Conservation (phyloP, 2,797 vertebrate genomes). For the Holocentrus rufus region DNA sequence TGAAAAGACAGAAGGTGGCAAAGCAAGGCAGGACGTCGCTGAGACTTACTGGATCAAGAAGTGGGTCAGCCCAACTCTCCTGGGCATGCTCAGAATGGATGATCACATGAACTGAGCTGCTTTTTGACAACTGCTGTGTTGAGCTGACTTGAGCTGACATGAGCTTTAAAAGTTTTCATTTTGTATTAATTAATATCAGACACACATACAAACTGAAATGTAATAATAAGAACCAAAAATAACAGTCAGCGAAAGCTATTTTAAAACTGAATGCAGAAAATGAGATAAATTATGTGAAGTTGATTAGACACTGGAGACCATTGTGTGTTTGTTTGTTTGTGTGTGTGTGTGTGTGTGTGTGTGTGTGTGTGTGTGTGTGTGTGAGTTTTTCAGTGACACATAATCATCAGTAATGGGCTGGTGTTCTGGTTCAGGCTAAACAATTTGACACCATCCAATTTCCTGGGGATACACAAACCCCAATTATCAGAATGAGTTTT, state of each 20-base stretch:
- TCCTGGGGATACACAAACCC: constrained; percentile 55
- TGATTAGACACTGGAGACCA: constrained; percentile 23
- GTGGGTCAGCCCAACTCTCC: constrained; percentile 63
- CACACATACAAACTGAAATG: neutral
- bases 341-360: constrained; percentile 2
- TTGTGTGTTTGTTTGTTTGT: neutral
- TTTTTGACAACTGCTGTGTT: constrained; percentile 39
- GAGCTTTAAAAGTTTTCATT: neutral
- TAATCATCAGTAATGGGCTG: constrained; percentile 49
- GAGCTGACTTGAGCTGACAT: no score
- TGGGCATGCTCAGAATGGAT: constrained; percentile 60
- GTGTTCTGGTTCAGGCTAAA: constrained; percentile 28
- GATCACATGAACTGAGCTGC: constrained; percentile 48
- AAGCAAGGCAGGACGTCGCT: constrained; percentile 54
- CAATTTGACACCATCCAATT: constrained; percentile 64
- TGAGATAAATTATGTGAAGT: constrained; percentile 3
- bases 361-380: constrained; percentile 3
- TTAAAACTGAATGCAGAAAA: neutral
- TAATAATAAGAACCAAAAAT: constrained; percentile 10
- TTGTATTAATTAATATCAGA: neutral
- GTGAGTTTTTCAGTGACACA: constrained; percentile 23
- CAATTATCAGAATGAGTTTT: constrained; percentile 57
- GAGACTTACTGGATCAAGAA: constrained; percentile 63
- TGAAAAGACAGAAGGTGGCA: constrained; percentile 50
- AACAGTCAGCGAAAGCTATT: neutral